Percentiles rank a stretch among this genome's conserved stretches.
Conservation (phyloP, 2,888 invertebrate species). For the Mamestra brassicae region DNA sequence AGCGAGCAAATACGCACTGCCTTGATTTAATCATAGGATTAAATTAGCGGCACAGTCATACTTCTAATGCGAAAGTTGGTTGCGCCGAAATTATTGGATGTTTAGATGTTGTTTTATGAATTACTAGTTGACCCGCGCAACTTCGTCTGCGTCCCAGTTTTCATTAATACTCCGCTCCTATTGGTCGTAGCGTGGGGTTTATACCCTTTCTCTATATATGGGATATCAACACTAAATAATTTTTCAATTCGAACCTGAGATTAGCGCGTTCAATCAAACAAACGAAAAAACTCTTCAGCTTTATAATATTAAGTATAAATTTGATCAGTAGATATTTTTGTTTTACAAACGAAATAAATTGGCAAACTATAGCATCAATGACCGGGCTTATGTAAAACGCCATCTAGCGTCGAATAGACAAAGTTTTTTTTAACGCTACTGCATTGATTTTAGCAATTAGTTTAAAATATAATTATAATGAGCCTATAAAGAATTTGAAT, state of each 20-base stretch:
- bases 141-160: too few species aligned
- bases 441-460: neutral
- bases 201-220: too few species aligned
- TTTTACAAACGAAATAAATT: neutral
- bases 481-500: neutral
- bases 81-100: conserved; percentile 1
- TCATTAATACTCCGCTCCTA: too few species aligned
- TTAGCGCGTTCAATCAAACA: too few species aligned
- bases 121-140: neutral
- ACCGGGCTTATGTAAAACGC: conserved; percentile 9
- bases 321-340: neutral
- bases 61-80: conserved; percentile 32
- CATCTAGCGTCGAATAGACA: conserved; percentile 52
- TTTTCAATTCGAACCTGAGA: too few species aligned
- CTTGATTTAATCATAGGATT: conserved; percentile 53
- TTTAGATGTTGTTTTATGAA: neutral
- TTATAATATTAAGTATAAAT: neutral
- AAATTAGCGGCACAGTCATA: conserved; percentile 45
- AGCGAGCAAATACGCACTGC: conserved; percentile 30
- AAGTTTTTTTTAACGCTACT: neutral
- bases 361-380: neutral
- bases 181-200: too few species aligned
- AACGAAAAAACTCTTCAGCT: too few species aligned
- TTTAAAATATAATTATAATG: neutral
- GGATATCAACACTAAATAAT: too few species aligned